Conservation (phyloP, 2,888 invertebrate genomes). For the Drosophila kambysellisi region DNA sequence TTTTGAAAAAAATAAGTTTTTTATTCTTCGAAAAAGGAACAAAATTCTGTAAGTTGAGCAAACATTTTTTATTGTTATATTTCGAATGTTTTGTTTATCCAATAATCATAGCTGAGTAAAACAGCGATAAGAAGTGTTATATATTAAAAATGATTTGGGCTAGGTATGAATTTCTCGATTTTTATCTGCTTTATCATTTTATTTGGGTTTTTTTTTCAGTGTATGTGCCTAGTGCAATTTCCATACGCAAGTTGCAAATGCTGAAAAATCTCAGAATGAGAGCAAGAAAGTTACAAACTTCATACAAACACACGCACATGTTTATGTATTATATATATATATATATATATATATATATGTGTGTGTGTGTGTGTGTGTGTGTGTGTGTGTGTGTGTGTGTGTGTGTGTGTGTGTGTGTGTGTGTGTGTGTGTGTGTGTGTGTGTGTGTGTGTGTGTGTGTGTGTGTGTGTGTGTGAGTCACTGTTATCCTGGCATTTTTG, state of each 20-base stretch:
- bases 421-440: too few species aligned
- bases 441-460: neutral
- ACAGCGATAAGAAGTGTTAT: neutral
- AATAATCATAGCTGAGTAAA: neutral
- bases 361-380: constrained; percentile 12
- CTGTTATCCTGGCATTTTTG: constrained; percentile 59
- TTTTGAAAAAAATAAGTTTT: neutral
- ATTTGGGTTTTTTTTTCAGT: neutral
- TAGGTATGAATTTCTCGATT: neutral
- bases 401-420: constrained; percentile 10
- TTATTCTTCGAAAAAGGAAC: neutral
- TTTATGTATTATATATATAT: neutral
- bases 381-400: too few species aligned
- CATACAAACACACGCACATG: neutral
- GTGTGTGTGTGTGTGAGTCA: constrained; percentile 22
- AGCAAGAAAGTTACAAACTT: constrained; percentile 30
- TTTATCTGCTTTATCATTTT: neutral
- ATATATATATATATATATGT: too few species aligned
- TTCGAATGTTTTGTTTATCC: neutral
- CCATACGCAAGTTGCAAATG: constrained; percentile 50
- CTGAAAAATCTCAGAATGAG: constrained; percentile 58
- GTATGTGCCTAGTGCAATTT: constrained; percentile 44
- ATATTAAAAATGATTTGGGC: neutral
- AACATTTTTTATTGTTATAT: neutral
- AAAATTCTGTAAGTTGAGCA: neutral